Base-by-base conservation (phyloP, 2,797 vertebrate species). In the Molossus molossus region DNA sequence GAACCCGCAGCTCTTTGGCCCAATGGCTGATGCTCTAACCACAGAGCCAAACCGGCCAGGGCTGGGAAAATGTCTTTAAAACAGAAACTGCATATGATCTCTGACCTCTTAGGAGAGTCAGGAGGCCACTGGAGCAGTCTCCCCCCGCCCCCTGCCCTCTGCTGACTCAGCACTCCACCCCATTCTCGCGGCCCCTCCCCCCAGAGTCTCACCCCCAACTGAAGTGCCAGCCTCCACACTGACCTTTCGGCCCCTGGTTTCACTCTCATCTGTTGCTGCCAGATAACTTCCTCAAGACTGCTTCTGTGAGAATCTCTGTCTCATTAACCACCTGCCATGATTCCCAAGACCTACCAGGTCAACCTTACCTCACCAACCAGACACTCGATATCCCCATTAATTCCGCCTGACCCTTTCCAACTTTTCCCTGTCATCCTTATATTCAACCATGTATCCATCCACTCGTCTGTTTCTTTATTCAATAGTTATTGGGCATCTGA, bases 81-180 rank as follows among this genome's bases (percentile, higher is more conserved):
- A 75, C 1, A 82, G 40, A 91, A 91, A 82, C 81, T 69, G 40
- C 15, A 6, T 29, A 37, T 10, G 58, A 9, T 0, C 45, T 60
- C 67, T 37, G 33, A 57, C 21, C 27, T 73, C 65, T 86, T 55
- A 23, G 57, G 48, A 55, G 55, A 64, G 53, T 83, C 85, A 6
- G 48, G 20, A 81, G 33, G 25, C 25, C 10, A 33, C 17, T 12
- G 27, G 58, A 23, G 29, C 0, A 2, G 17, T 21, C n/a, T 50
- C 65, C 45, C 37, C 6, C n/a, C n/a, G 7, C 7, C 21, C 6
- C 29, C 53, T 14, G 20, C 12, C 8, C 9, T 48, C 27, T 25
- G 0, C 53, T 8, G 11, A 55, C 33, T 20, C 4, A 0, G 20
- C 13, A 12, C 9, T 45, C 62, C 76, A 13, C 6, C 25, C 33